phyloP scores from a whole-genome alignment of 2,797 vertebrate genomes.

The Sebastes goodei region DNA sequence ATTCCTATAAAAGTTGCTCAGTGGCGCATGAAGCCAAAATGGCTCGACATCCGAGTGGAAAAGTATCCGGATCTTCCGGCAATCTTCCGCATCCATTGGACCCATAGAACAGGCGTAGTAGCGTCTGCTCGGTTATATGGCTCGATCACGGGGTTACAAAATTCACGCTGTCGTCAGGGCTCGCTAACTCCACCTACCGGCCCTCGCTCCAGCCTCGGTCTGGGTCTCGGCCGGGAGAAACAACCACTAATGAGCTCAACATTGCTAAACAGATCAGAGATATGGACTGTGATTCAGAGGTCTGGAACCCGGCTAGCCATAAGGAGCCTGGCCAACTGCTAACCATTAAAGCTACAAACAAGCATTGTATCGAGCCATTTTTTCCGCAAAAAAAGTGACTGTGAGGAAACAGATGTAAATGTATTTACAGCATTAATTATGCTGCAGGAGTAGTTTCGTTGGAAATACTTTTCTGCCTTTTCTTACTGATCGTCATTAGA shows the following conservation, averaged over 20 bases:
- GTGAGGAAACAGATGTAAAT: not conserved
- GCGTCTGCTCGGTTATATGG: too few relatives aligned
- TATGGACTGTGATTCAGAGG: not conserved
- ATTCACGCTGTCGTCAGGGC: rapidly evolving
- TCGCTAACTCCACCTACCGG: too few relatives aligned
- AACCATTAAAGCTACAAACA: not conserved
- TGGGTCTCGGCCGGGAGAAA: not conserved
- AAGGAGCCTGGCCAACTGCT: not conserved
- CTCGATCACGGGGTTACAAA: too few relatives aligned
- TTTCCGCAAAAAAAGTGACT: not conserved
- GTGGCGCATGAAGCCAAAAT: too few relatives aligned
- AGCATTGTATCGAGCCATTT: not conserved
- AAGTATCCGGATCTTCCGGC: too few relatives aligned
- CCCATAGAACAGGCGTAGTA: too few relatives aligned
- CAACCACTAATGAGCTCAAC: not conserved
- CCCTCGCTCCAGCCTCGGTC: too few relatives aligned
- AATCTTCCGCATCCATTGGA: too few relatives aligned
- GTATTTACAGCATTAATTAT: not conserved
- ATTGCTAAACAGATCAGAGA: too few relatives aligned
- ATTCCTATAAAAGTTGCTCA: too few relatives aligned
- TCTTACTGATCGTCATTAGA: not conserved
- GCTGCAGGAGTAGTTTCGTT: not conserved
- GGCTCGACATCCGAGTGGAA: too few relatives aligned
- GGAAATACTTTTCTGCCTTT: not conserved
- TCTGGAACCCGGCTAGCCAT: not conserved